Evolutionary conservation across 2,113 vertebrate genomes (phyloP), one percentile per base, ranked within the genome.

Genomic region (Cottus gobio): DNA sequence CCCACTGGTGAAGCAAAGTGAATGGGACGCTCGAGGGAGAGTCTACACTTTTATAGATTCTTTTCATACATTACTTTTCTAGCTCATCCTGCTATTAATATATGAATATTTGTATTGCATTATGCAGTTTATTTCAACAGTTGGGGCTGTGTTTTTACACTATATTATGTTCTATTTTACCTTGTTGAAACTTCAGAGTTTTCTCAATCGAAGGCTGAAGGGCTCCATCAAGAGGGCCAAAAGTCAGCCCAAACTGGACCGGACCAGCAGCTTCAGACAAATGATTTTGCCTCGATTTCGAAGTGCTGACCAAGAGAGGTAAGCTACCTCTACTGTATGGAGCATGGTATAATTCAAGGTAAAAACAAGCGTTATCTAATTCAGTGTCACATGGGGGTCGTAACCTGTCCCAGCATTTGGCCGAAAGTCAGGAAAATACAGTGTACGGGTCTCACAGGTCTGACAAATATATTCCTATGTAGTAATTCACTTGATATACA

Each of bases 201-300:
- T 98, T 92, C 95, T 98, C 89, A 98, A 97, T 89, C 96, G 96
- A 64, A 93, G 96, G 85, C 83, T 98, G 80, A 98, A 98, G 93
- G 96, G 97, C 91, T 98, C 97, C 75, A 98, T 98, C 93, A 98
- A 98, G 88, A 94, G 97, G 75, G 96, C 97, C 37, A 98, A 98
- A 91, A 97, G 96, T 85, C 97, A 98, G 61, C 97, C 97, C 82
- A 98, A 98, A 93, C 94, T 98, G 81, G 97, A 98, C 93, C 96
- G 97, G 81, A 97, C 97, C 91, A 97, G 96, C 96, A 98, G 97
- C 92, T 98, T 98, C 90, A 96, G 96, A 78, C 97, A 98, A 62
- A 96, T 96, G 96, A 97, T 98, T 92, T 91, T 98, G 93, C 97
- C 97, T 70, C 96, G 97, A 34, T 97, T 98, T 91, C 94, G 97